Evolutionary conservation across 30 jellyfish, hydroid and myxozoan genomes (phyloP), one percentile per base, ranked within the genome.

Genomic region (Aurelia aurita): DNA sequence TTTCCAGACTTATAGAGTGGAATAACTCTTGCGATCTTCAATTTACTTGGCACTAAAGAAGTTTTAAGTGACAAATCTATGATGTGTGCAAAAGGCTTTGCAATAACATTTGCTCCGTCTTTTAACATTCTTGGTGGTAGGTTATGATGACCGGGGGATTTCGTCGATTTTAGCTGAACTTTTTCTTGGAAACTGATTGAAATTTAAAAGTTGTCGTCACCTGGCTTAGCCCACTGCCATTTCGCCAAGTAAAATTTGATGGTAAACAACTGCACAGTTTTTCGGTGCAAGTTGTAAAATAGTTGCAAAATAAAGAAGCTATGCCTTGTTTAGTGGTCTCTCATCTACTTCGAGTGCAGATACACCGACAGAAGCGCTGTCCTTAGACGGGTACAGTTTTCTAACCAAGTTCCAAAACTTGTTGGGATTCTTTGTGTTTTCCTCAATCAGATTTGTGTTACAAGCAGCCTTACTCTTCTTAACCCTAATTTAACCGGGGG

Each of bases 261-360:
- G 82, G 39, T 58, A 77, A 28, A 55, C 16, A 14, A 59, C 65
- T 77, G 66, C 88, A 55, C 35, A 59, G 65, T 66, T 43, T 77
- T 77, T 77, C 79, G 83, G 88, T 66, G 23, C 78, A 77, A 15
- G 79, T 77, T 77, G 88, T 34, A 55, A 77, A 77, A 59, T 58
- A 28, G 18, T 49, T 18, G 61, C n/a, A n/a, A n/a, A n/a, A n/a
- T n/a, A n/a, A n/a, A n/a, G n/a, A n/a, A n/a, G n/a, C n/a, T n/a
- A n/a, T n/a, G n/a, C n/a, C n/a, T n/a, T n/a, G n/a, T n/a, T n/a
- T n/a, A n/a, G n/a, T n/a, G n/a, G n/a, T n/a, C n/a, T n/a, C n/a
- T n/a, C n/a, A n/a, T n/a, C n/a, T n/a, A n/a, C n/a, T n/a, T n/a
- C n/a, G n/a, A n/a, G n/a, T n/a, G n/a, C n/a, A n/a, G n/a, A n/a